Base-by-base conservation (phyloP, 2,888 invertebrate species). In the Megamerina dolium region DNA sequence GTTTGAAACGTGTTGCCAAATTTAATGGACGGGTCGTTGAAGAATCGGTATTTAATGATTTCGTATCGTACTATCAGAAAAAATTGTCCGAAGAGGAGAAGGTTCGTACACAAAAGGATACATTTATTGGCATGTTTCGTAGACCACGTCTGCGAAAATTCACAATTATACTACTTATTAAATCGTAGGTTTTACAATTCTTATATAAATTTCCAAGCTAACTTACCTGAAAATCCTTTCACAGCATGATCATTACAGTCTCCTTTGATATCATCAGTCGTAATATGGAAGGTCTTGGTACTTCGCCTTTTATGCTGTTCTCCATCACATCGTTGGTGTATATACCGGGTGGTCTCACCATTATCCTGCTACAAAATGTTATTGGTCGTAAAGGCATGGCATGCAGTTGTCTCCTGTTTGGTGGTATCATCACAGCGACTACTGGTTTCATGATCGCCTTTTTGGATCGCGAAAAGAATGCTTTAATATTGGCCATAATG, bases 241-340 rank as follows among this genome's bases (percentile, higher is more conserved):
- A 8, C 23, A 78, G 78, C 19, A 76, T 78, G 72, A 76, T 78
- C 4, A 71, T 78, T 50, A 77, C 77, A 3, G 64, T 79, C 4
- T 73, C 77, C 34, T 78, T 77, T 53, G 79, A 79, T 56, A 76
- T 77, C 2, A 74, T 78, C 39, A 76, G 77, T 12, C 70, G 77
- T 33, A 77, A 79, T 54, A 73, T 78, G 46, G 75, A 75, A 54
- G 77, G 76, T 9, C 61, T 77, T 9, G 75, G 74, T 3, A 70
- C 70, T 19, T 77, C 77, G 0, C 77, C 78, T 3, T 77, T 77
- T 41, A 53, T 74, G 19, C 66, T 78, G 16, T 78, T 79, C 60
- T 74, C 74, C 2, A 55, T 72, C 8, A 75, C 75, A 10, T 76
- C 78, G 2, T 57, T 73, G 12, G 76, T 75, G 3, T 77, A 78